Evolutionary conservation across 2,888 invertebrate species (phyloP), one percentile per base, ranked within the genome.

Genomic region (Phytoseiulus persimilis): DNA sequence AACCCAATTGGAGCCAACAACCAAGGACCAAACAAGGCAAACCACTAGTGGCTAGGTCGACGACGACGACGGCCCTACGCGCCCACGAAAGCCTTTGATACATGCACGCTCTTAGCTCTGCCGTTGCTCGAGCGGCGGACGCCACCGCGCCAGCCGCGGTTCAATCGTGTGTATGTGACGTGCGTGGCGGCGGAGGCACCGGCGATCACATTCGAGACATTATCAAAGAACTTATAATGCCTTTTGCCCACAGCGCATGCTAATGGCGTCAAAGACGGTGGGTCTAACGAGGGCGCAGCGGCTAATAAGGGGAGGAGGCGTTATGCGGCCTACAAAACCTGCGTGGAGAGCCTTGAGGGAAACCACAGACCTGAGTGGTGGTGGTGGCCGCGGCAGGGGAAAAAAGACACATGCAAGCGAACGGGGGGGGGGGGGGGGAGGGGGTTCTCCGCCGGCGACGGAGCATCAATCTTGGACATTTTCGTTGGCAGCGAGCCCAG

Each of bases 1-100:
- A 87, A 87, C 5, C 87, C 87, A 87, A 87, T 33, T 87, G 87
- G 87, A 32, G 45, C 39, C 32, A 87, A 87, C 31, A 83, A 33
- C 31, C 39, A 87, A 33, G 45, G 33, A n/a, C 87, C 32, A 87
- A 65, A 65, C 65, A 65, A 65, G 65, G 65, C 65, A 65, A 65
- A 65, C 65, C 65, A 28, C 65, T 65, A 28, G 65, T 65, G 65
- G 65, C 65, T 65, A 65, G 65, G 65, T 65, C 65, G 65, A 28
- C 65, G 65, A 28, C 65, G 65, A 65, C 18, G 28, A 23, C 65
- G 2, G 65, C 18, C 18, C 18, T 18, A 18, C 65, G 65, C 65
- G 65, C 65, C 65, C 65, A 65, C 65, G 65, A 65, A 65, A 65
- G 65, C 65, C 65, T 65, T 65, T 65, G 65, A 28, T 65, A 65